These are phyloP conservation scores for Calliopsis andreniformis DNA, from an alignment of 1,140 invertebrate species.

Conservation along the genomic window DNA sequence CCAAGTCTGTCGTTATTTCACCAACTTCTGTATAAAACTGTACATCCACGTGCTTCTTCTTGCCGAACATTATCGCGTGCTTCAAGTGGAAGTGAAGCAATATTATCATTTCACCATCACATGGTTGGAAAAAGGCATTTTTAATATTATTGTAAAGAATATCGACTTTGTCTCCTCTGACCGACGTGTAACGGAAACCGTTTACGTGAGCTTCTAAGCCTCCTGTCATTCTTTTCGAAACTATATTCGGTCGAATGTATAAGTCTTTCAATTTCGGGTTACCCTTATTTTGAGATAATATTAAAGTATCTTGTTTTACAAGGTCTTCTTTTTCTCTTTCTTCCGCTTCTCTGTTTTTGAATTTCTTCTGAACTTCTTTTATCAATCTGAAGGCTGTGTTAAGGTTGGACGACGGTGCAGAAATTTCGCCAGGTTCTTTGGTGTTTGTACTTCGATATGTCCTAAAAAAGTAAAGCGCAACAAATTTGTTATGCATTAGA, in stretches of 20 bases:
- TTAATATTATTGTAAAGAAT: constrained; percentile 99
- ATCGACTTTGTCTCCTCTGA: constrained; percentile 99
- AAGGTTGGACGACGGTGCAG: constrained; percentile 96
- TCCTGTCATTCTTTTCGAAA: constrained; percentile 97
- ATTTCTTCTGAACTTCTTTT: constrained; percentile 99
- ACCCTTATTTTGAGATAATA: constrained; percentile 97
- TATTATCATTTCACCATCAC: constrained; percentile 99
- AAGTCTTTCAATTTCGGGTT: constrained; percentile 99
- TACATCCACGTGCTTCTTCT: constrained; percentile 99
- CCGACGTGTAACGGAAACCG: constrained; percentile 98
- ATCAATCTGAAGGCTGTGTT: constrained; percentile 98
- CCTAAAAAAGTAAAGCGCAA: constrained; percentile 80
- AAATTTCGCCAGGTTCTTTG: constrained; percentile 98
- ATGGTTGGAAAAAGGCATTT: constrained; percentile 99
- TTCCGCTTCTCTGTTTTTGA: constrained; percentile 98
- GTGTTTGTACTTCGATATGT: constrained; percentile 99
- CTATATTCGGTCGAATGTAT: constrained; percentile 99
- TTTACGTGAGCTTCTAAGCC: constrained; percentile 97
- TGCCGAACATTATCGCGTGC: constrained; percentile 99
- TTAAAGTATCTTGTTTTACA: constrained; percentile 99
- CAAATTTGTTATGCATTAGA: background rate
- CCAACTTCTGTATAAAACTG: constrained; percentile 99
- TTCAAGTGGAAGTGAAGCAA: constrained; percentile 99
- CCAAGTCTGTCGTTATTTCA: constrained; percentile 99
- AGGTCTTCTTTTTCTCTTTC: constrained; percentile 99